Evolutionary conservation across 35 echinoderm and acorn worm species (phyloP).

Genomic region (Amphiura filiformis): DNA sequence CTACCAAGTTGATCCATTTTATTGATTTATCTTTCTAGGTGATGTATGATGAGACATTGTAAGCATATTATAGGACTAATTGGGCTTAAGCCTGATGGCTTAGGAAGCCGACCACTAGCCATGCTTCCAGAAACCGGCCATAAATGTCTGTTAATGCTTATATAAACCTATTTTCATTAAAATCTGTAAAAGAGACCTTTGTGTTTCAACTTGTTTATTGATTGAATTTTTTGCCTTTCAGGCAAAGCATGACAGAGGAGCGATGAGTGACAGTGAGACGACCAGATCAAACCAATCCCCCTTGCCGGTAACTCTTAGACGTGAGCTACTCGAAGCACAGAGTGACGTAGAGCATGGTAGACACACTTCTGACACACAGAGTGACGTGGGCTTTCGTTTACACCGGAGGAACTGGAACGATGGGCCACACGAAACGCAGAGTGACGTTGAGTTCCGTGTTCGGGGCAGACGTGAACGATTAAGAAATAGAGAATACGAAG

Average conservation of each 20-base stretch:
- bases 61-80: no score
- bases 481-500: no score
- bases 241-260: constrained; percentile 51
- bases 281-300: not conserved
- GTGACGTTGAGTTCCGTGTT: not conserved
- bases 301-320: not conserved
- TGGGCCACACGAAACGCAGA: not conserved
- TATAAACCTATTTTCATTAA: no score
- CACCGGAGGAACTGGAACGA: not conserved
- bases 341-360: not conserved
- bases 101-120: no score
- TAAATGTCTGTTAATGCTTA: no score
- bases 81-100: no score
- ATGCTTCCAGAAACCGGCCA: no score
- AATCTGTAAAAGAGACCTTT: no score
- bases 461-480: not conserved
- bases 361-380: not conserved
- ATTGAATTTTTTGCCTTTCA: constrained; percentile 21
- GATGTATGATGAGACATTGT: no score
- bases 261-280: constrained; percentile 62
- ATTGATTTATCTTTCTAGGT: no score
- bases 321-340: not conserved
- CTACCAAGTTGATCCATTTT: no score
- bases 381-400: not conserved
- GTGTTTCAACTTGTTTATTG: no score